Conservation (phyloP, 2,888 invertebrate species). For the Allacma fusca region DNA sequence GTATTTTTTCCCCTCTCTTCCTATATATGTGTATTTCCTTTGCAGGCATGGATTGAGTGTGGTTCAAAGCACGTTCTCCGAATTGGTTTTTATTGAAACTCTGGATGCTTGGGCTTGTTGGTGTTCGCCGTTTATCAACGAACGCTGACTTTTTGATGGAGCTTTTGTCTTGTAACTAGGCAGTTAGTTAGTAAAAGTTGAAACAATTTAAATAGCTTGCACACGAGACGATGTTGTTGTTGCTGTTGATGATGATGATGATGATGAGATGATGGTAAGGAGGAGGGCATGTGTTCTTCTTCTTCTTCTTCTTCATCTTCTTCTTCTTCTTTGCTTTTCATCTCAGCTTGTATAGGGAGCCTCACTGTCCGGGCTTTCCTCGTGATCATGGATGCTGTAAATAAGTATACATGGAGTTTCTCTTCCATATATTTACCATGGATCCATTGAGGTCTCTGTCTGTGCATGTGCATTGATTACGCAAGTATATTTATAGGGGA, state of each 20-base stretch:
- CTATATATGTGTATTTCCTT: conserved; percentile 3
- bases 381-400: too few species aligned
- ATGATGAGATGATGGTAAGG: not conserved
- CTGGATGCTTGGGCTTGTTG: not conserved
- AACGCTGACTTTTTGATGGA: conserved; percentile 17
- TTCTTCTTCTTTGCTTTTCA: not conserved
- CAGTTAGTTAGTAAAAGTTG: conserved; percentile 34
- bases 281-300: not conserved
- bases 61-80: conserved; percentile 27
- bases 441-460: too few species aligned
- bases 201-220: conserved; percentile 41
- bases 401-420: too few species aligned
- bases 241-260: not conserved
- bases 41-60: conserved; percentile 13
- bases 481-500: too few species aligned
- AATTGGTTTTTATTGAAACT: conserved; percentile 28
- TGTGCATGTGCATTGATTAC: too few species aligned
- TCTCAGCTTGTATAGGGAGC: too few species aligned
- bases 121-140: not conserved
- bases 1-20: not conserved
- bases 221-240: not conserved
- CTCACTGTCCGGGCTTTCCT: too few species aligned
- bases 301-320: not conserved
- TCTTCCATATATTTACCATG: too few species aligned
- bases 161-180: conserved; percentile 29